Percentiles rank a stretch among this genome's conserved stretches.
Conservation (phyloP, 2,888 invertebrate species). For the Ophion obscuratus region DNA sequence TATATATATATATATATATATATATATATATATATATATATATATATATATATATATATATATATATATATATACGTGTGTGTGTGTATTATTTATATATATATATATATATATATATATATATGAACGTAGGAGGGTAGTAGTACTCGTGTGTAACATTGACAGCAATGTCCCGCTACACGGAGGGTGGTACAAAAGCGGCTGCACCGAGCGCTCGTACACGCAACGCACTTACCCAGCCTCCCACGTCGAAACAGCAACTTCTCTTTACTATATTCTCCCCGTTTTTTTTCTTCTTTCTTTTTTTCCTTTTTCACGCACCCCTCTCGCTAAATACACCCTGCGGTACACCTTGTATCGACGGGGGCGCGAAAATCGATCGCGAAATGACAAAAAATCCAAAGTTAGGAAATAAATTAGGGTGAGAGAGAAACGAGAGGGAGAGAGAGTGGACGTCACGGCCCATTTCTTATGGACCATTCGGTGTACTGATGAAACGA, state of each 20-base stretch:
- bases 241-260: conserved; percentile 55
- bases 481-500: conserved; percentile 58
- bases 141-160: conserved; percentile 25
- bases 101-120: conserved; percentile 5
- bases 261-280: neutral
- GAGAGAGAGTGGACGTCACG: conserved; percentile 16
- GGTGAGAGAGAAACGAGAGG: neutral
- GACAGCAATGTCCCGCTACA: conserved; percentile 50
- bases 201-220: conserved; percentile 69
- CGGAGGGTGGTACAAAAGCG: conserved; percentile 74
- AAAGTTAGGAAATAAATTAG: neutral
- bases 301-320: conserved; percentile 34
- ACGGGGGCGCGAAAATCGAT: conserved; percentile 37
- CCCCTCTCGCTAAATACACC: conserved; percentile 57
- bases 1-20: no score
- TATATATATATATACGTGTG: neutral
- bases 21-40: neutral
- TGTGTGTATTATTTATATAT: neutral
- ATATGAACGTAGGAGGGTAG: conserved; percentile 17
- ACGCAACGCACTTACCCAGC: conserved; percentile 78
- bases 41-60: neutral
- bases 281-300: neutral
- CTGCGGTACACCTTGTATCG: conserved; percentile 39
- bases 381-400: conserved; percentile 29
- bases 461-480: conserved; percentile 31